Evolutionary conservation across 2,888 invertebrate species (phyloP).

Genomic region (Drosophila quinaria): DNA sequence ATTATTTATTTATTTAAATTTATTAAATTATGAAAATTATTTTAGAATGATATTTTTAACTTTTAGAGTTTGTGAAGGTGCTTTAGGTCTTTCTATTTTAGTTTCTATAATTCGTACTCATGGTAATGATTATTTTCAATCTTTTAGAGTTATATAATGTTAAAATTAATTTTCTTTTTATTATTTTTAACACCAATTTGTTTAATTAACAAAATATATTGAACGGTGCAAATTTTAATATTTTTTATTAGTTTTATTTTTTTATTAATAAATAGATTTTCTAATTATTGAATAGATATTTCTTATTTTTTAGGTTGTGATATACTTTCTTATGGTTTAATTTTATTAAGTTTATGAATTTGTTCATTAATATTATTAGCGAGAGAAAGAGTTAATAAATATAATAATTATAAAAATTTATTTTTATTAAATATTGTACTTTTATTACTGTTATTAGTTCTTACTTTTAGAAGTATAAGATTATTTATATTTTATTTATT

Average conservation of each 20-base stretch:
- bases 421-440: constrained; percentile 86
- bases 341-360: constrained; percentile 88
- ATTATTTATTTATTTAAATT: constrained; percentile 86
- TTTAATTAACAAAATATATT: constrained; percentile 87
- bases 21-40: constrained; percentile 86
- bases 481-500: constrained; percentile 43
- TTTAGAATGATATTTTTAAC: constrained; percentile 88
- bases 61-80: constrained; percentile 89
- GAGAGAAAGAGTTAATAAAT: constrained; percentile 82
- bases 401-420: constrained; percentile 86
- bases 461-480: constrained; percentile 40
- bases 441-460: constrained; percentile 87
- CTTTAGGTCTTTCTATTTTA: constrained; percentile 89
- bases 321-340: constrained; percentile 87
- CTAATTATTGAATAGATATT: constrained; percentile 16
- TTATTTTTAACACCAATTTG: constrained; percentile 87
- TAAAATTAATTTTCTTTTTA: constrained; percentile 86
- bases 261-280: constrained; percentile 79
- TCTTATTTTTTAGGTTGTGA: constrained; percentile 85
- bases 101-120: constrained; percentile 86
- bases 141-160: constrained; percentile 88
- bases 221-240: constrained; percentile 87
- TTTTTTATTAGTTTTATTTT: constrained; percentile 87
- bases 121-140: constrained; percentile 89
- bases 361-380: constrained; percentile 88